Evolutionary conservation across 2,888 invertebrate species (phyloP), one percentile per base, ranked within the genome.

Genomic region (Dolichomitus sp.): DNA sequence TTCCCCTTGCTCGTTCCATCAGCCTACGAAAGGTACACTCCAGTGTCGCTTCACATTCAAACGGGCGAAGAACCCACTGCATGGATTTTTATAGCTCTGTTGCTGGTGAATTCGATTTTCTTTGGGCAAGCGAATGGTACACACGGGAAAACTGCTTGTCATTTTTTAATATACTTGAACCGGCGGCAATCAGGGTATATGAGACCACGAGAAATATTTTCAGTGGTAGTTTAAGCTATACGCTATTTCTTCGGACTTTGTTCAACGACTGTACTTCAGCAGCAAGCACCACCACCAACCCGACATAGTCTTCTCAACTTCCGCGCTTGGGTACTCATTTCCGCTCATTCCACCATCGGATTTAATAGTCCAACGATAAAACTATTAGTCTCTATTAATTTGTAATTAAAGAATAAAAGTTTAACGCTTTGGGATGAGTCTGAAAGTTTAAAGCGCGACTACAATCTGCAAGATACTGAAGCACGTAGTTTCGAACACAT

Each of bases 341-440:
- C 30, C 72, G 68, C 65, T 48, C 81, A 73, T 78, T 82, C 74
- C 57, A 77, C 68, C 65, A 33, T 78, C 52, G 84, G 81, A 87
- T 88, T 89, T 92, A 89, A 91, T 90, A 88, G 89, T 87, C 88
- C 75, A 78, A 79, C 89, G 87, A 89, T 90, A 90, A 90, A 89
- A 89, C 90, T 90, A 89, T 91, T 90, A 91, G 90, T 90, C 90
- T 89, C 88, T 88, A 90, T 91, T 91, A 92, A 91, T 92, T 89
- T 85, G 83, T 89, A 89, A 91, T 91, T 88, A 88, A 81, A 76
- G 86, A 78, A 87, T 87, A 84, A 89, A 90, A 91, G 88, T 91
- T 91, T 88, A 73, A 85, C 80, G 70, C 81, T 61, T 65, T 37
- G 66, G 80, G 79, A 54, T 37, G 23, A 45, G 42, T 66, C 40